phyloP scores from a whole-genome alignment of 2,888 invertebrate species.

The Cephonodes hylas region DNA sequence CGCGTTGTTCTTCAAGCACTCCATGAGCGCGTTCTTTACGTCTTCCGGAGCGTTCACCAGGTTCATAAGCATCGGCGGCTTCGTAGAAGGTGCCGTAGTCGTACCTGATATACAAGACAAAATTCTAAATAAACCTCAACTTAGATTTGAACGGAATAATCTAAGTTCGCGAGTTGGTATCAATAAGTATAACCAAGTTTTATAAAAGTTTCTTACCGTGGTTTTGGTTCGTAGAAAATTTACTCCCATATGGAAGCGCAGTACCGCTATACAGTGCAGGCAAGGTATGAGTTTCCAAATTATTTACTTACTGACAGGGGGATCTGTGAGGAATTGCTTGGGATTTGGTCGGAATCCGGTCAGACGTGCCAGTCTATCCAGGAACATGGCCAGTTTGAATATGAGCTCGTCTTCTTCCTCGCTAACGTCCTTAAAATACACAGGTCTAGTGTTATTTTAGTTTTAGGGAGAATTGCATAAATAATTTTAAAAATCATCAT shows the following conservation, averaged over 20 bases:
- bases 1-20: conserved; percentile 40
- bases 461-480: not conserved
- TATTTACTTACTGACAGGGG: conserved; percentile 24
- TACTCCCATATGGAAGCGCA: too few relatives aligned
- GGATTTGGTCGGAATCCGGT: conserved; percentile 58
- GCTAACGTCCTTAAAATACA: conserved; percentile 35
- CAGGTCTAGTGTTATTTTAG: not conserved
- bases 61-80: conserved; percentile 9
- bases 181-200: too few relatives aligned
- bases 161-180: too few relatives aligned
- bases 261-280: too few relatives aligned
- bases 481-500: too few relatives aligned
- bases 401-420: conserved; percentile 58
- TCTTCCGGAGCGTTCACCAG: conserved; percentile 42
- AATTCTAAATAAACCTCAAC: too few relatives aligned
- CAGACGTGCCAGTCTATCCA: conserved; percentile 60
- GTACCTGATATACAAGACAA: conserved; percentile 13
- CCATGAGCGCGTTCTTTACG: conserved; percentile 35
- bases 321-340: conserved; percentile 23
- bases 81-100: conserved; percentile 17
- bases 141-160: too few relatives aligned
- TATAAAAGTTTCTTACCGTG: too few relatives aligned
- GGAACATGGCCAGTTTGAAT: conserved; percentile 65
- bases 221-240: too few relatives aligned
- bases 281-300: not conserved